A percentile compares a stretch with the other conserved stretches of the same genome.
These are phyloP conservation scores for Orchesellides sinensis DNA, from an alignment of 2,888 invertebrate genomes.

Conservation along the genomic window DNA sequence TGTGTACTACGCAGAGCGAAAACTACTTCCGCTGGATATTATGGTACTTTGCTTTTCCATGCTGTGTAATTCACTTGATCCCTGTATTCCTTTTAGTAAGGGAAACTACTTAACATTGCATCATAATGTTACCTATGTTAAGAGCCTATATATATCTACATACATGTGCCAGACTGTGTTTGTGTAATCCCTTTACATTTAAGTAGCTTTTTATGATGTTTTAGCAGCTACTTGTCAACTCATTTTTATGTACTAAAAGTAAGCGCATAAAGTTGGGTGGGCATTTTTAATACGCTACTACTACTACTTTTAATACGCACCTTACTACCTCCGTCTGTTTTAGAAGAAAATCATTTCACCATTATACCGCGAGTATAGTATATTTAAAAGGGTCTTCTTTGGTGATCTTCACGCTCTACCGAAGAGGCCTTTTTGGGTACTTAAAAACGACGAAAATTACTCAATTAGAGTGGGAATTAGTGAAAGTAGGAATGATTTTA, in stretches of 20 bases:
- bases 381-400: not conserved
- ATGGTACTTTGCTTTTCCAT: too few relatives aligned
- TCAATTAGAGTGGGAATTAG: slow-evolving; percentile 55
- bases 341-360: not conserved
- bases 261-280: not conserved
- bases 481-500: slow-evolving; percentile 2
- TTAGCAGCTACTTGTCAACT: slow-evolving; percentile 54
- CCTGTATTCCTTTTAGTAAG: not conserved
- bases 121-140: not conserved
- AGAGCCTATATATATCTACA: not conserved
- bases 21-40: slow-evolving; percentile 8
- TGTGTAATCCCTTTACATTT: not conserved
- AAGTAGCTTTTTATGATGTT: slow-evolving; percentile 39
- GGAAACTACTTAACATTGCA: not conserved
- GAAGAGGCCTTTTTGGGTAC: not conserved
- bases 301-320: too few relatives aligned
- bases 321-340: too few relatives aligned
- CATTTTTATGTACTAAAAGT: slow-evolving; percentile 37
- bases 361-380: not conserved
- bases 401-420: not conserved
- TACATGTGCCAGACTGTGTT: not conserved
- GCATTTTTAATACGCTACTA: not conserved
- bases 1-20: too few relatives aligned
- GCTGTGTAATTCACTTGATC: too few relatives aligned
- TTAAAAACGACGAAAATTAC: slow-evolving; percentile 30